phyloP scores from a whole-genome alignment of 2,797 vertebrate genomes.

The Spinibarbus caldwelli region DNA sequence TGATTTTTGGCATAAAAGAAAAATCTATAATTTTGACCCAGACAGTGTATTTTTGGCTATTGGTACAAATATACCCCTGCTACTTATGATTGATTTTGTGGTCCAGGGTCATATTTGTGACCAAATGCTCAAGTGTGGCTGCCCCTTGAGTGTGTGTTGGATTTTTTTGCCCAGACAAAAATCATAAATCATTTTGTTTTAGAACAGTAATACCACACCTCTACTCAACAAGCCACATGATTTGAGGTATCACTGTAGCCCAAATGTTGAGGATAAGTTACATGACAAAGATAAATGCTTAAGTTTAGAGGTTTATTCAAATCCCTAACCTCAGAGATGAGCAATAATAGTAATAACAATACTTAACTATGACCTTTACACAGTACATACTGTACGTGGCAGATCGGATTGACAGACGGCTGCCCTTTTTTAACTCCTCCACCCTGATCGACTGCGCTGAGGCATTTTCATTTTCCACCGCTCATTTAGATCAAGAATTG shows the following conservation, averaged over 20 bases:
- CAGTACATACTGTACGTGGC: not conserved
- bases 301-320: not conserved
- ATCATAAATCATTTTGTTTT: not conserved
- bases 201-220: no score
- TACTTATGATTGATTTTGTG: no score
- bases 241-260: not conserved
- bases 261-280: not conserved
- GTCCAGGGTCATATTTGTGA: no score
- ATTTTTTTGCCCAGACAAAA: not conserved
- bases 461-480: not conserved
- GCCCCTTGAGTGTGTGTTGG: not conserved
- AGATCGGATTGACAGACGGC: not conserved
- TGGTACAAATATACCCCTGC: no score
- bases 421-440: not conserved
- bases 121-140: not conserved
- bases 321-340: not conserved
- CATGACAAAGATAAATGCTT: not conserved
- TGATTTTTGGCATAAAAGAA: no score
- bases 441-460: constrained; percentile 2
- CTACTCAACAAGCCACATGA: not conserved
- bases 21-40: no score
- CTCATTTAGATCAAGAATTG: constrained; percentile 10
- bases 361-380: no score
- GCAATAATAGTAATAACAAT: not conserved
- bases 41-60: no score